Conservation (phyloP, 35 echinoderm and acorn worm species). For the Eucidaris tribuloides region DNA sequence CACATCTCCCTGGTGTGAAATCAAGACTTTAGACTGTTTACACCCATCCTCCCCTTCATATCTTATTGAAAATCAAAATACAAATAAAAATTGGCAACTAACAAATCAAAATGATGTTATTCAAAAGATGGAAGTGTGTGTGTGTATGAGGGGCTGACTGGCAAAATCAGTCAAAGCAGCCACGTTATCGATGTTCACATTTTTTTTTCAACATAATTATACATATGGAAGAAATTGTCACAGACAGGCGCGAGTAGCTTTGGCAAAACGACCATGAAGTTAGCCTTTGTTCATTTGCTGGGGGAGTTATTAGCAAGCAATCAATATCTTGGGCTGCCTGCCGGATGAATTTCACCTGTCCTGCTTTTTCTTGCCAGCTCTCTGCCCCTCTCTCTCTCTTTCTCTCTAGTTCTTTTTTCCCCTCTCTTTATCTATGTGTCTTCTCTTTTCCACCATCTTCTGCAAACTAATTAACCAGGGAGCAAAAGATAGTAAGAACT, state of each 20-base stretch:
- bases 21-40: conserved; percentile 41
- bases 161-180: too few relatives aligned
- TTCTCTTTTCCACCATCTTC: background rate
- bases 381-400: background rate
- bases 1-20: conserved; percentile 25
- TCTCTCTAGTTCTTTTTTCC: background rate
- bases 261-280: conserved; percentile 7
- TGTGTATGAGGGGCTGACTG: too few relatives aligned
- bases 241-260: background rate
- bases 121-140: too few relatives aligned
- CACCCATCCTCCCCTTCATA: conserved; percentile 7
- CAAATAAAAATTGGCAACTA: background rate
- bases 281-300: conserved; percentile 18
- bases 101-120: too few relatives aligned
- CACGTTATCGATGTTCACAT: too few relatives aligned
- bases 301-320: conserved; percentile 28
- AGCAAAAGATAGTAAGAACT: background rate
- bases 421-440: background rate
- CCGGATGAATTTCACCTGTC: conserved; percentile 19
- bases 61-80: too few relatives aligned
- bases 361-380: background rate
- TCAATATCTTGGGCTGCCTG: background rate
- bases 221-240: background rate
- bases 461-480: conserved; percentile 1
- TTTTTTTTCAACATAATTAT: background rate